These are phyloP conservation scores for Thereva unica DNA, from an alignment of 2,888 invertebrate species.

Conservation along the genomic window DNA sequence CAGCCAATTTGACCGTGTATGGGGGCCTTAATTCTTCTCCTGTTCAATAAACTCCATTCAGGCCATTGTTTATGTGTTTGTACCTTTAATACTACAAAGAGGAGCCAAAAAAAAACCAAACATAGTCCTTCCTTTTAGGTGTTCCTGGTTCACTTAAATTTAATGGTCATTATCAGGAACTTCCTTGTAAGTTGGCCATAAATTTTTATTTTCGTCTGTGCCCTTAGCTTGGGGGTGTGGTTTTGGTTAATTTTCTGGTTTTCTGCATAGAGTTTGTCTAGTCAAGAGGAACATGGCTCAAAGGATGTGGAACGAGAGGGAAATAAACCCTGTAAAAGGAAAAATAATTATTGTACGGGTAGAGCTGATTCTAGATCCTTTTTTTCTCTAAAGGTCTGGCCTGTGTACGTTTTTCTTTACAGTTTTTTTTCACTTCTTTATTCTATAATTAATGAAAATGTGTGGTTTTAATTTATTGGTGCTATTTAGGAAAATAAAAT, in stretches of 20 bases:
- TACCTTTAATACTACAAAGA: too few relatives aligned
- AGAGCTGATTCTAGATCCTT: constrained; percentile 3
- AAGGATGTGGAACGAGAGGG: neutral
- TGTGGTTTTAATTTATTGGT: constrained; percentile 34
- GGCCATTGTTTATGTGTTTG: too few relatives aligned
- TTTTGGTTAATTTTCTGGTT: constrained; percentile 18
- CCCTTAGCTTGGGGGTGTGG: constrained; percentile 24
- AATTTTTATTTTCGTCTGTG: constrained; percentile 32
- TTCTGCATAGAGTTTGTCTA: constrained; percentile 23
- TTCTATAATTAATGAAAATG: constrained; percentile 34
- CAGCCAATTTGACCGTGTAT: too few relatives aligned
- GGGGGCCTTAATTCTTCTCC: too few relatives aligned
- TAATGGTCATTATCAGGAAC: constrained; percentile 29
- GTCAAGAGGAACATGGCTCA: constrained; percentile 23
- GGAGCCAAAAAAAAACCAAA: neutral
- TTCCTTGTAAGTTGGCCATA: constrained; percentile 30
- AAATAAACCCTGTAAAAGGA: constrained; percentile 10
- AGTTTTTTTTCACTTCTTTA: constrained; percentile 18
- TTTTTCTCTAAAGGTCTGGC: too few relatives aligned
- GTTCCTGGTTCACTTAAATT: constrained; percentile 21
- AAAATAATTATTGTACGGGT: constrained; percentile 26
- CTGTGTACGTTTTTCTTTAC: neutral
- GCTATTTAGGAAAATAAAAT: constrained; percentile 5
- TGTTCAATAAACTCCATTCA: too few relatives aligned
- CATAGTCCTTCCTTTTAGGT: constrained; percentile 11